Evolutionary conservation across 2,888 invertebrate species (phyloP), one percentile per base, ranked within the genome.

Genomic region (Drosophila stalkeri): DNA sequence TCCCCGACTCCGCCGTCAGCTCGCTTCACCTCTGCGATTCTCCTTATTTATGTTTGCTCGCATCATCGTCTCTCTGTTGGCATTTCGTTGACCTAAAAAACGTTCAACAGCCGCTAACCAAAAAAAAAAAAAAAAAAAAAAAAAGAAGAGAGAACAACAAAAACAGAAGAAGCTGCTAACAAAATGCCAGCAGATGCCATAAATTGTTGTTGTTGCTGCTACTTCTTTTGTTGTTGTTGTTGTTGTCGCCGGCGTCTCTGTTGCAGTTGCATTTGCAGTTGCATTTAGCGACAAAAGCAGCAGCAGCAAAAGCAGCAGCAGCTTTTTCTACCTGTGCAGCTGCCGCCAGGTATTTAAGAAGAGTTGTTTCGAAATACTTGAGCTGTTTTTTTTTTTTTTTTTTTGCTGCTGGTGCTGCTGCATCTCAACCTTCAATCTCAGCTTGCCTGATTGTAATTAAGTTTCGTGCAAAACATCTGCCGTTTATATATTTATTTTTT

Each of bases 1-100:
- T 27, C 9, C 54, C 47, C 16, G 49, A 20, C 49, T 55, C 31
- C 6, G 8, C 31, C 6, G 8, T 27, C 39, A 9, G 47, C 47
- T 23, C 8, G 31, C 52, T 37, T 16, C 35, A 43, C 33, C 33
- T 3, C 56, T 43, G 41, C 31, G 31, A 2, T 57, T 57, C 43
- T 31, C 37, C 68, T 73, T 84, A 74, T 89, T 78, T 84, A 85
- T 90, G 86, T 87, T 89, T 84, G 85, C 75, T 76, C 80, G 90
- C 88, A 86, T 89, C 83, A 75, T 69, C 76, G 65, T 80, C 76
- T 80, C 76, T 80, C 67, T 77, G 77, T 81, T 90, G 89, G 87
- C 82, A 89, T 89, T 90, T 86, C 81, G 86, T 90, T 86, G 86
- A 86, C 86, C 86, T 90, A 86, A 86, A 86, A 90, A 86, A 83